These are phyloP conservation scores for Embidobia sp. DNA, from an alignment of 2,888 invertebrate species.

Conservation along the genomic window DNA sequence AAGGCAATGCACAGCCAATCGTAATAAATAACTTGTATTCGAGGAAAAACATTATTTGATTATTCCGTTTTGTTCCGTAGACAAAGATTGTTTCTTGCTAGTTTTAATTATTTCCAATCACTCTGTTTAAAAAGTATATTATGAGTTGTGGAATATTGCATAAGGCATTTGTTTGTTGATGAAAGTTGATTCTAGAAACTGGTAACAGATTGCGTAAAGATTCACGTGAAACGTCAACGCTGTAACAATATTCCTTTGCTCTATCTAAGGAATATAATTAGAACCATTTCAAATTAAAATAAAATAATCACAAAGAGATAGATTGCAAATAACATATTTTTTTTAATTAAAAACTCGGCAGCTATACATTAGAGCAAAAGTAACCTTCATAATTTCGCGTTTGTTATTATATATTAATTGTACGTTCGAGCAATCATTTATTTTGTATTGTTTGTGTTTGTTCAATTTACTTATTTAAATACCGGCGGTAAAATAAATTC, in stretches of 20 bases:
- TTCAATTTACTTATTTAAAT: not conserved
- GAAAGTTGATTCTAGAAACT: not conserved
- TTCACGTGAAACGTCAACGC: not conserved
- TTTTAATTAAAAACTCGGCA: constrained; percentile 24
- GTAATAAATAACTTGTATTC: no score
- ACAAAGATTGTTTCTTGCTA: no score
- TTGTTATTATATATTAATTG: constrained; percentile 2
- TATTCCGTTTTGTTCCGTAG: no score
- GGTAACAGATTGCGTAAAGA: not conserved
- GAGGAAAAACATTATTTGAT: not conserved
- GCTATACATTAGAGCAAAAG: not conserved
- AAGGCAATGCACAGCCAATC: no score
- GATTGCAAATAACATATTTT: constrained; percentile 6
- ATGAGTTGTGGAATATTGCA: no score
- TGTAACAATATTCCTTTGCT: constrained; percentile 14
- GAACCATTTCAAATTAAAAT: constrained; percentile 12
- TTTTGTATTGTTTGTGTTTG: not conserved
- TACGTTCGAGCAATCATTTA: not conserved
- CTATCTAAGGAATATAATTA: constrained; percentile 26
- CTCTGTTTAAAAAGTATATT: no score
- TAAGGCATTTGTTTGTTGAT: constrained; percentile 5
- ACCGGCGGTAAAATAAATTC: not conserved
- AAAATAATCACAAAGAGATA: constrained; percentile 25
- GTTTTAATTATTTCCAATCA: not conserved
- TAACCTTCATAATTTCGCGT: constrained; percentile 7